These are phyloP conservation scores for Ictalurus punctatus DNA, from an alignment of 2,113 vertebrate genomes.

Conservation along the genomic window DNA sequence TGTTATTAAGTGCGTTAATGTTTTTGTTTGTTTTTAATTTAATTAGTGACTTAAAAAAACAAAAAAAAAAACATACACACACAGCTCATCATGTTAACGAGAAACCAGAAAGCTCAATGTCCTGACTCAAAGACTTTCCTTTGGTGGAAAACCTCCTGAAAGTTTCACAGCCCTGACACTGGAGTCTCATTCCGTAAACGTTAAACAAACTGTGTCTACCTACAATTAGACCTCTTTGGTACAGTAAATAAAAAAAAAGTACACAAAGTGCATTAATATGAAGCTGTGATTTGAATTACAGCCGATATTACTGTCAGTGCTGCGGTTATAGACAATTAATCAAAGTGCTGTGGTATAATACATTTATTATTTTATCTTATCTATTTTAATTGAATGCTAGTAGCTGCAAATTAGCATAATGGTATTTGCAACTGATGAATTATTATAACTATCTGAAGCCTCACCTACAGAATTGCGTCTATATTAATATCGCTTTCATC, in stretches of 20 bases:
- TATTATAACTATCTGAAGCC: background rate
- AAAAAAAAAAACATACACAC: too few species aligned
- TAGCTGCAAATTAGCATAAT: background rate
- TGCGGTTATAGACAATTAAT: background rate
- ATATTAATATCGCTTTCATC: conserved; percentile 1
- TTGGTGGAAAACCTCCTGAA: background rate
- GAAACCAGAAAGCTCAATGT: background rate
- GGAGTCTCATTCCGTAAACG: background rate
- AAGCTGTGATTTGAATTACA: background rate
- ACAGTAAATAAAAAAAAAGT: background rate
- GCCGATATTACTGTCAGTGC: background rate
- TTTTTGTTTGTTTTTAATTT: background rate
- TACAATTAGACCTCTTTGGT: background rate
- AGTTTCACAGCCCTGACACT: background rate
- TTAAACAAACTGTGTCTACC: background rate
- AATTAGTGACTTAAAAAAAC: background rate
- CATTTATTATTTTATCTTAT: background rate
- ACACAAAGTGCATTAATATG: background rate
- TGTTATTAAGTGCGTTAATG: background rate
- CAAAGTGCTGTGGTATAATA: background rate
- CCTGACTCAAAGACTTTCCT: background rate
- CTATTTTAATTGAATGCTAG: background rate
- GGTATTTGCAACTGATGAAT: background rate
- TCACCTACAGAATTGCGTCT: background rate
- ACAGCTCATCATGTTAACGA: background rate